phyloP scores from a whole-genome alignment of 1,140 invertebrate genomes.

The Zophobas atratus region DNA sequence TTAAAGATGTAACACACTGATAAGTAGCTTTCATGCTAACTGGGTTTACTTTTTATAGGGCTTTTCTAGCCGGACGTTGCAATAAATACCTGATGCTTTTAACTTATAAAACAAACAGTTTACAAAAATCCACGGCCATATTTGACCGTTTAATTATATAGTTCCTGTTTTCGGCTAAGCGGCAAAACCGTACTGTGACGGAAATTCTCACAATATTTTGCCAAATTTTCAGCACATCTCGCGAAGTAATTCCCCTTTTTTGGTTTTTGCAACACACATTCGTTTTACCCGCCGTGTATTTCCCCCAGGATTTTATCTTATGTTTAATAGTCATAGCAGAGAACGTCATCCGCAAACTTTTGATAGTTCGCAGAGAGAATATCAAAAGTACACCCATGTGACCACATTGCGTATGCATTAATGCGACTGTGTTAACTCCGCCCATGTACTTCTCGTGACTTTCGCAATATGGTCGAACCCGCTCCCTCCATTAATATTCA shows the following conservation, averaged over 20 bases:
- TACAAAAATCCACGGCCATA: too few species aligned
- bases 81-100: too few species aligned
- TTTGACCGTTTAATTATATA: too few species aligned
- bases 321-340: neutral
- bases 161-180: too few species aligned
- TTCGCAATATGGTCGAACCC: neutral
- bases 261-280: too few species aligned
- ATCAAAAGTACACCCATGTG: constrained; percentile 16
- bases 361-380: neutral
- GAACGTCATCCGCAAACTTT: neutral
- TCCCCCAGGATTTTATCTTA: neutral
- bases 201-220: too few species aligned
- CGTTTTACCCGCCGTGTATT: neutral
- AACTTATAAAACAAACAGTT: too few species aligned
- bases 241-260: neutral
- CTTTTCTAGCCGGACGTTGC: neutral
- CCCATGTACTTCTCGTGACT: constrained; percentile 10
- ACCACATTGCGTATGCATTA: neutral
- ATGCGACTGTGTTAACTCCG: constrained; percentile 1
- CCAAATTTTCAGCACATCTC: neutral
- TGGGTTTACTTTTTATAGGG: constrained; percentile 6
- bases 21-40: constrained; percentile 21
- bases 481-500: neutral
- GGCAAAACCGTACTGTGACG: too few species aligned
- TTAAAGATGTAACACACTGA: constrained; percentile 34